Conservation (phyloP, 1,140 invertebrate species). For the Linepithema humile region DNA sequence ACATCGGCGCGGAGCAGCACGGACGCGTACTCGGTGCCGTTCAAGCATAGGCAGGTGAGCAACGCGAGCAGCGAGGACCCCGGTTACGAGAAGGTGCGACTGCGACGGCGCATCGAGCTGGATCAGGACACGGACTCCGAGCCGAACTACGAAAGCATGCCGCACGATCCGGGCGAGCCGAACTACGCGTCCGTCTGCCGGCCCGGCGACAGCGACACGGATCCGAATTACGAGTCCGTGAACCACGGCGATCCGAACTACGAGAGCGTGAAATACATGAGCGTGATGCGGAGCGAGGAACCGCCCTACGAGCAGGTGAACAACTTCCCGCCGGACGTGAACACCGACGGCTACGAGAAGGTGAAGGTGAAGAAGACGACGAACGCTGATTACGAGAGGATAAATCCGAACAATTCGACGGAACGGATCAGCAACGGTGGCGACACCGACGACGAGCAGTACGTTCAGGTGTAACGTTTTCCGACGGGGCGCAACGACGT, state of each 20-base stretch:
- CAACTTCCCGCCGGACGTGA: constrained; percentile 67
- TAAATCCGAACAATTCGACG: constrained; percentile 69
- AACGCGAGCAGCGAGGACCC: constrained; percentile 81
- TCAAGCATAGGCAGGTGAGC: constrained; percentile 80
- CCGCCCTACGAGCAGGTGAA: constrained; percentile 83
- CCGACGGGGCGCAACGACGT: too few species aligned
- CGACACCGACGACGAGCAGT: constrained; percentile 80
- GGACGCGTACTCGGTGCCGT: constrained; percentile 74
- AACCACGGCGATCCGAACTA: constrained; percentile 84
- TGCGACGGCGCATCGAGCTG: constrained; percentile 70
- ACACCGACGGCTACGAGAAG: constrained; percentile 75
- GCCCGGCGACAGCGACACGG: constrained; percentile 88
- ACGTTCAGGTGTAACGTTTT: constrained; percentile 78
- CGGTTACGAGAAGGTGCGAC: constrained; percentile 80
- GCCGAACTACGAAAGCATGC: constrained; percentile 90
- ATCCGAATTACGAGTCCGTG: constrained; percentile 90
- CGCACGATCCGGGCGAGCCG: constrained; percentile 83
- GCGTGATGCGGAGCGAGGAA: constrained; percentile 74
- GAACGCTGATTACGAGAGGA: constrained; percentile 76
- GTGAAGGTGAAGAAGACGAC: constrained; percentile 68
- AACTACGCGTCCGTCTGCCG: constrained; percentile 86
- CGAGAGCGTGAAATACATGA: constrained; percentile 83
- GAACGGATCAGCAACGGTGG: constrained; percentile 64
- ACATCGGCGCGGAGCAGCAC: neutral
- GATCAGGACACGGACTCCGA: constrained; percentile 83